A percentile compares a stretch with the other conserved stretches of the same genome.
Evolutionary conservation across 2,888 invertebrate species (phyloP).

Genomic region (Aphrophora alni): DNA sequence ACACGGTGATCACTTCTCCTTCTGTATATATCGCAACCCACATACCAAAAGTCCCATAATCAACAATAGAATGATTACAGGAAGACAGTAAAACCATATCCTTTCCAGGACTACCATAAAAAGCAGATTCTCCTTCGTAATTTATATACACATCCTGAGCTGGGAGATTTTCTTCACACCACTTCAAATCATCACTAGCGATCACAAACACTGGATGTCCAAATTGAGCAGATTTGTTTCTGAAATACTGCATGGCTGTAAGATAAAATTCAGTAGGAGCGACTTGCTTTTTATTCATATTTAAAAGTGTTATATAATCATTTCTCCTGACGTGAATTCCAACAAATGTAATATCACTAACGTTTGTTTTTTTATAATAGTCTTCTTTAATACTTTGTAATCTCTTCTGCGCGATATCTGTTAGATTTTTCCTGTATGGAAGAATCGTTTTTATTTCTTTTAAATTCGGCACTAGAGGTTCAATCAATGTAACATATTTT

Average conservation of each 20-base stretch:
- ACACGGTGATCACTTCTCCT: background rate
- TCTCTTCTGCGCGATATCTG: background rate
- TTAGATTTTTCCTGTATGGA: background rate
- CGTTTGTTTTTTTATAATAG: background rate
- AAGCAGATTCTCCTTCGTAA: background rate
- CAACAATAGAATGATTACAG: background rate
- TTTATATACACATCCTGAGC: background rate
- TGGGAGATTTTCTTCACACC: background rate
- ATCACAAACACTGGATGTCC: background rate
- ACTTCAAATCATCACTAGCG: background rate
- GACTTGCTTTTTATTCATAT: background rate
- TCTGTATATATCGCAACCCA: background rate
- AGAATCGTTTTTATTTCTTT: background rate
- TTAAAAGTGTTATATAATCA: background rate
- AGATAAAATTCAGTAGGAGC: background rate
- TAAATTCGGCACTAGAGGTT: background rate
- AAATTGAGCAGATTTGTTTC: background rate
- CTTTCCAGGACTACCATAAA: too few relatives aligned
- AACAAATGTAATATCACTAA: background rate
- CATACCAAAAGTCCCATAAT: background rate
- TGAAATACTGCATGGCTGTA: background rate
- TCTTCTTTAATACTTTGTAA: background rate
- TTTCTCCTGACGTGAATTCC: background rate
- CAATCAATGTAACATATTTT: background rate
- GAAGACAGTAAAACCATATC: background rate